Base-by-base conservation (phyloP, 2,113 vertebrate genomes). In the Atractosteus spatula region DNA sequence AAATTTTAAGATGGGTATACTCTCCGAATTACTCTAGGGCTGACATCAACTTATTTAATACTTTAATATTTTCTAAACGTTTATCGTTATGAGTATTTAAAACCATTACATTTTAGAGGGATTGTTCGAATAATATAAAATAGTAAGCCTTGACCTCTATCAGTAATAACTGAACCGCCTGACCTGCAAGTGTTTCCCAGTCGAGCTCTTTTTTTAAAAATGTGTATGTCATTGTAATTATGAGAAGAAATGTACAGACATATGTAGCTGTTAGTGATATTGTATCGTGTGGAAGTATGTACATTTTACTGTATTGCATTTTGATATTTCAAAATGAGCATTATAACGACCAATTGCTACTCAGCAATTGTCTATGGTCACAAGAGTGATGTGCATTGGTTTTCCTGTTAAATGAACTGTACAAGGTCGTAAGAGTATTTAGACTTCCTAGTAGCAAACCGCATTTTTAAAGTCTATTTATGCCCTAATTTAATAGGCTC, bases 261-360 rank as follows among this genome's bases (percentile, higher is more conserved):
- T 75, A 64, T 75, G 43, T 75, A 75, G 68, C 62, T 66, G 69
- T 63, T 75, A 70, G 62, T 70, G 62, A 65, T 75, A 64, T 69
- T 66, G 74, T 66, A 69, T 71, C 68, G 71, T 75, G 74, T 75
- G 64, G 68, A 64, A 29, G 47, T 71, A 70, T 66, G 68, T 66
- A 71, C 42, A 57, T 56, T 56, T 65, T 69, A 44, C 64, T 66
- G 68, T 66, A 59, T 55, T 62, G 55, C 63, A 71, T 75, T 75
- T 75, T 70, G 63, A 66, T 16, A 75, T 71, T 75, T 71, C 55
- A 61, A 75, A 75, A 75, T 74, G 57, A 69, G 62, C 61, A 61
- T 61, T n/a, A 64, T 14, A 68, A 68, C 10, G 7, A 17, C 61
- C 62, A 62, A 62, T 62, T 57, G 57, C 59, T 71, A 13, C 61